Conservation (phyloP, 2,797 vertebrate genomes). For the Rhabdomys pumilio region DNA sequence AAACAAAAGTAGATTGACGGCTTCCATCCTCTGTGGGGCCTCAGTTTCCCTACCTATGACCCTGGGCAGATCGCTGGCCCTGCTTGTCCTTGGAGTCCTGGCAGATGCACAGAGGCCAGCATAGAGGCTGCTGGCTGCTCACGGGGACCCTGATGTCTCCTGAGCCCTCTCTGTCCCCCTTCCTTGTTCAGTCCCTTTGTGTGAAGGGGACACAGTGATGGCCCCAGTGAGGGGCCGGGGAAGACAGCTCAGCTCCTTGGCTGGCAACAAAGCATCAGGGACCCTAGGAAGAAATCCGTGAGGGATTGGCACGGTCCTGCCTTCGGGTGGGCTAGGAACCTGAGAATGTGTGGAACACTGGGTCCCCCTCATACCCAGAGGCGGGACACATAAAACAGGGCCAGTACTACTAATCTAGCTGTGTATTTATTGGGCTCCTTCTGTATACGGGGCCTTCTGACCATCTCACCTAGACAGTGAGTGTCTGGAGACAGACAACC, state of each 20-base stretch:
- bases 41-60: not conserved
- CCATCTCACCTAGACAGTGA: not conserved
- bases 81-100: not conserved
- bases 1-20: too few species aligned
- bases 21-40: accelerated
- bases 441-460: not conserved
- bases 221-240: not conserved
- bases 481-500: not conserved
- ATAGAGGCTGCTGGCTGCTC: not conserved
- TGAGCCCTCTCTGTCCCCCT: not conserved
- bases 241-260: not conserved
- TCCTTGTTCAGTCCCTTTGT: not conserved
- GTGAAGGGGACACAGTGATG: not conserved
- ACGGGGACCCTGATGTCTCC: not conserved
- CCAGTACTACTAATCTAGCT: not conserved
- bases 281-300: too few species aligned
- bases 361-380: too few species aligned
- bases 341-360: not conserved
- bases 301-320: not conserved
- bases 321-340: not conserved
- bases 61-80: not conserved
- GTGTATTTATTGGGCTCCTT: not conserved
- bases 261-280: not conserved
- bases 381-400: not conserved
- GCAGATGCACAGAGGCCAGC: not conserved